Conservation (phyloP, 2,797 vertebrate species). For the Enteromius anoplus region DNA sequence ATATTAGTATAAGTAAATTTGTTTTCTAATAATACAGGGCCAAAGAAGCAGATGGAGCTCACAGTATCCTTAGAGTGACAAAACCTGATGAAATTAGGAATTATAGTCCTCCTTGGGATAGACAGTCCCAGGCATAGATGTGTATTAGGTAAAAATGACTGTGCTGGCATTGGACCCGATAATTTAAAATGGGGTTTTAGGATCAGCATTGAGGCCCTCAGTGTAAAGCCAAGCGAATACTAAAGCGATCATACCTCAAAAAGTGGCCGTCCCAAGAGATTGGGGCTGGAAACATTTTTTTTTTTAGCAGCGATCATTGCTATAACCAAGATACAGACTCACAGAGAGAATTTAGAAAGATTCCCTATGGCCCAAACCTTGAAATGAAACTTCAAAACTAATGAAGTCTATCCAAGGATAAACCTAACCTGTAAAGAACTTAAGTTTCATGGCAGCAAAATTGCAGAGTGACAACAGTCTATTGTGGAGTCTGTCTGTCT, state of each 20-base stretch:
- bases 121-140: slow-evolving; percentile 22
- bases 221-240: not conserved
- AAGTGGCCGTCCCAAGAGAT: not conserved
- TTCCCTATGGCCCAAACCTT: slow-evolving; percentile 24
- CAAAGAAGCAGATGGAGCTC: not conserved
- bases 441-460: slow-evolving; percentile 12
- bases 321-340: slow-evolving; percentile 6
- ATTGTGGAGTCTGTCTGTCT: not conserved
- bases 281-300: not conserved
- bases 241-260: not conserved
- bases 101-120: slow-evolving; percentile 12
- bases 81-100: not conserved
- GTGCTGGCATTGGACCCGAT: slow-evolving; percentile 26
- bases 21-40: not conserved
- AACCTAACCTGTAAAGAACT: slow-evolving; percentile 33
- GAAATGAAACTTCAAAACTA: slow-evolving; percentile 43
- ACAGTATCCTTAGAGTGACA: not conserved
- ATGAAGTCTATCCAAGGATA: slow-evolving; percentile 31
- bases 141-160: slow-evolving; percentile 9
- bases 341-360: not conserved
- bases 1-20: not conserved
- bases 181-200: slow-evolving; percentile 30
- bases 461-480: not conserved
- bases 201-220: slow-evolving; percentile 1
- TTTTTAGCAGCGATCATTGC: not conserved